phyloP scores from a whole-genome alignment of 1,140 invertebrate genomes.

The Zaprionus kolodkinae region DNA sequence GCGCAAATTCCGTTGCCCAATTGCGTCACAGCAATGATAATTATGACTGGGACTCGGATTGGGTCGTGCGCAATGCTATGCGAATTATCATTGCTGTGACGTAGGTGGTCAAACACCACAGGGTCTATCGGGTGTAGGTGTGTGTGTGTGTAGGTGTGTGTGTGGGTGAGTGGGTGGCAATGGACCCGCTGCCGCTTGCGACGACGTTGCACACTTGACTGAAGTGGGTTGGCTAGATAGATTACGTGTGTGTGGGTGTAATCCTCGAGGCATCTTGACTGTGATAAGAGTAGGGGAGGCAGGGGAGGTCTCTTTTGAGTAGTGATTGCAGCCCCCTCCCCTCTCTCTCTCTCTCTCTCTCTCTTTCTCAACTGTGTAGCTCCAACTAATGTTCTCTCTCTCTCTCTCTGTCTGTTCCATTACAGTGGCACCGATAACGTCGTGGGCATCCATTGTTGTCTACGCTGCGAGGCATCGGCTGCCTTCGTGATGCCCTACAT shows the following conservation, averaged over 20 bases:
- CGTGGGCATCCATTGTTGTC: conserved; percentile 91
- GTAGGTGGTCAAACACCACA: not conserved
- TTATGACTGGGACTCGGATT: conserved; percentile 58
- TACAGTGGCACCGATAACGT: conserved; percentile 90
- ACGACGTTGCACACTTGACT: not conserved
- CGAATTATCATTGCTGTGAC: conserved; percentile 34
- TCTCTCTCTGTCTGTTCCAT: conserved; percentile 5
- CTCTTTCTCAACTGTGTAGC: not conserved
- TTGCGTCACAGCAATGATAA: conserved; percentile 75
- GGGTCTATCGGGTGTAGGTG: too few relatives aligned
- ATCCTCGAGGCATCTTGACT: not conserved
- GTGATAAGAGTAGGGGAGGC: too few relatives aligned
- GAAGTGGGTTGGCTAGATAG: not conserved
- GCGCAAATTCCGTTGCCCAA: conserved; percentile 71
- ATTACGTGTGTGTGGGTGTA: not conserved
- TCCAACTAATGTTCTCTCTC: not conserved
- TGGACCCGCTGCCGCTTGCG: not conserved
- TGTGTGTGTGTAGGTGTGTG: conserved; percentile 13
- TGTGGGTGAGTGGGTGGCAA: conserved; percentile 11
- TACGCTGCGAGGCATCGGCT: conserved; percentile 91
- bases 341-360: not conserved
- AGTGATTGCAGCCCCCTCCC: too few relatives aligned
- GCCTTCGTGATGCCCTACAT: conserved; percentile 96
- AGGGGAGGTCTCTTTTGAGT: too few relatives aligned
- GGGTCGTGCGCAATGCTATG: conserved; percentile 42